Conservation (phyloP, 2,113 vertebrate genomes). For the Equus quagga region DNA sequence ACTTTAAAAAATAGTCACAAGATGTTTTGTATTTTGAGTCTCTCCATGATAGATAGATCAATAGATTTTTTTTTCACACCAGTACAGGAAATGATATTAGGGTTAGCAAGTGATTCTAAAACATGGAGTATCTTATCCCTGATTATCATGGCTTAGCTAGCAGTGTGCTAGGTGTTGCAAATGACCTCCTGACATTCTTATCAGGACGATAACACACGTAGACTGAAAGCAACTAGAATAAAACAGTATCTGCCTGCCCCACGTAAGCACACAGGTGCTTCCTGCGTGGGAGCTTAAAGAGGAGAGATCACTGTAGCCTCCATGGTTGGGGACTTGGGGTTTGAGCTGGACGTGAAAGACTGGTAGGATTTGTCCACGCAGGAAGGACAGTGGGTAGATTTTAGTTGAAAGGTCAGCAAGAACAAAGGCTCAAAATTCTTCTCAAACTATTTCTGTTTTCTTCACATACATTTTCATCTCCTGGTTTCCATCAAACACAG, state of each 20-base stretch:
- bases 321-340: not conserved
- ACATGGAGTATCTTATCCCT: not conserved
- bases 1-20: not conserved
- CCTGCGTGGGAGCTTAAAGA: not conserved
- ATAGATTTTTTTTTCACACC: not conserved
- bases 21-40: not conserved
- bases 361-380: not conserved
- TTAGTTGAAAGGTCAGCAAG: not conserved
- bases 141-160: not conserved
- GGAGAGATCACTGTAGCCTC: not conserved
- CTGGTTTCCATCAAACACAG: not conserved
- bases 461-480: not conserved
- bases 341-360: not conserved
- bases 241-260: accelerated
- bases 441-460: not conserved
- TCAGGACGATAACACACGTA: not conserved
- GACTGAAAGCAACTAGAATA: not conserved
- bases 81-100: not conserved
- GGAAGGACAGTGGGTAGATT: not conserved
- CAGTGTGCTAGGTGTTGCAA: not conserved
- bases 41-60: not conserved
- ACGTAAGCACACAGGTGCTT: not conserved
- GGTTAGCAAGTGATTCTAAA: not conserved
- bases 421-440: not conserved
- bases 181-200: not conserved